Evolutionary conservation across 1,140 invertebrate genomes (phyloP), one percentile per base, ranked within the genome.

Genomic region (Eufriesea mexicana): DNA sequence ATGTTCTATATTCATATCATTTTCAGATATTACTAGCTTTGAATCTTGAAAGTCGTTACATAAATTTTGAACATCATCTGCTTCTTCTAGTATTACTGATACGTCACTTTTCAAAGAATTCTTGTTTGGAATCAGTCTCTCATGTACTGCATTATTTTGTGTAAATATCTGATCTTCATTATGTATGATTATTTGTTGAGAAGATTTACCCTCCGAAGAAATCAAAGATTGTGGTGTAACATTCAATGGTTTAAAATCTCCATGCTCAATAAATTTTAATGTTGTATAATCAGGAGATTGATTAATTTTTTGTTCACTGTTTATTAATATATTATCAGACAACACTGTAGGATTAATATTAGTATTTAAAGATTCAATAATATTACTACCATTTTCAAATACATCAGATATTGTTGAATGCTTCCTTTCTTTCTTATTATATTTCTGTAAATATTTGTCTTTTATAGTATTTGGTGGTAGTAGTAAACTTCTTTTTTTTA

Each of bases 381-480:
- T 23, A n/a, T 81, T 57, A 55, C n/a, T 55, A n/a, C 51, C 35
- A 45, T 72, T 54, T 14, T n/a, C n/a, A 64, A 49, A 61, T 28
- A 1, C 18, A 2, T 62, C 14, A 20, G 10, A 0, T 55, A 68
- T 35, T 16, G 25, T 76, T n/a, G n/a, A 25, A 23, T 66, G 20
- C 6, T 16, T 35, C 2, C 0, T 72, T 25, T 2, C 12, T 47
- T 54, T 4, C 16, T 47, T 9, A 25, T 16, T 49, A n/a, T 20
- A 42, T 54, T 10, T 76, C 45, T 77, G 85, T 23, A 88, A 70
- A 25, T 89, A 47, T 62, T 49, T 84, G n/a, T 91, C 67, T 79
- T 76, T 89, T 80, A 91, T 91, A 25, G 70, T 80, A 76, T 92
- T 91, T 35, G 89, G 90, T 55, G 84, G 86, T 45, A 91, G 7